A percentile compares a stretch with the other conserved stretches of the same genome.
Conservation (phyloP, 64 coral and sea anemone genomes). For the Montipora foliosa region DNA sequence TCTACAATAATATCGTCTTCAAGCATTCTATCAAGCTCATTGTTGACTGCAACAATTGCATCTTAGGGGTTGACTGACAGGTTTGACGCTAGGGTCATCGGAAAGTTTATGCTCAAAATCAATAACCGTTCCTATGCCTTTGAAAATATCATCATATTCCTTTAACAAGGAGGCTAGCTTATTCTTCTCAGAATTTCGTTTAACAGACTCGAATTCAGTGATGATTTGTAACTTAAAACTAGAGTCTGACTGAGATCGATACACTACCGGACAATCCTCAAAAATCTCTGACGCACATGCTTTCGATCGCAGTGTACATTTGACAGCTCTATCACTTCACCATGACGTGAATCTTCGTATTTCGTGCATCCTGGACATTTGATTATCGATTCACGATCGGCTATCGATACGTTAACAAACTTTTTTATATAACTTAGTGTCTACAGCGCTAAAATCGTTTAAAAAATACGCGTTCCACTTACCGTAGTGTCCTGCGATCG, state of each 20-base stretch:
- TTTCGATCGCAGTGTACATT: too few relatives aligned
- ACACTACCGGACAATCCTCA: too few relatives aligned
- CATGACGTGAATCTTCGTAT: too few relatives aligned
- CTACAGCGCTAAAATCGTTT: too few relatives aligned
- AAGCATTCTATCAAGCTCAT: neutral
- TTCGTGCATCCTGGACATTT: too few relatives aligned
- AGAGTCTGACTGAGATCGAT: neutral
- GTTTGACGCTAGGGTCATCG: neutral
- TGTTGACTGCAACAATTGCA: neutral
- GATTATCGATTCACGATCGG: too few relatives aligned
- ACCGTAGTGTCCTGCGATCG: too few relatives aligned
- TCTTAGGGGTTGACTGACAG: neutral
- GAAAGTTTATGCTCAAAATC: constrained; percentile 1
- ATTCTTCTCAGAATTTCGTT: neutral
- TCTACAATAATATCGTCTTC: neutral
- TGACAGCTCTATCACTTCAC: too few relatives aligned
- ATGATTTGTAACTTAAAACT: neutral
- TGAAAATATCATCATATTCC: neutral
- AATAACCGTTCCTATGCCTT: neutral
- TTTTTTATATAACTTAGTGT: too few relatives aligned
- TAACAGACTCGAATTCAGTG: neutral
- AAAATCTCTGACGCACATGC: too few relatives aligned
- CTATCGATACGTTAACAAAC: too few relatives aligned
- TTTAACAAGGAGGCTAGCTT: neutral
- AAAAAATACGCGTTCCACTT: too few relatives aligned